Base-by-base conservation (phyloP, 2,113 vertebrate genomes). In the Numida meleagris region DNA sequence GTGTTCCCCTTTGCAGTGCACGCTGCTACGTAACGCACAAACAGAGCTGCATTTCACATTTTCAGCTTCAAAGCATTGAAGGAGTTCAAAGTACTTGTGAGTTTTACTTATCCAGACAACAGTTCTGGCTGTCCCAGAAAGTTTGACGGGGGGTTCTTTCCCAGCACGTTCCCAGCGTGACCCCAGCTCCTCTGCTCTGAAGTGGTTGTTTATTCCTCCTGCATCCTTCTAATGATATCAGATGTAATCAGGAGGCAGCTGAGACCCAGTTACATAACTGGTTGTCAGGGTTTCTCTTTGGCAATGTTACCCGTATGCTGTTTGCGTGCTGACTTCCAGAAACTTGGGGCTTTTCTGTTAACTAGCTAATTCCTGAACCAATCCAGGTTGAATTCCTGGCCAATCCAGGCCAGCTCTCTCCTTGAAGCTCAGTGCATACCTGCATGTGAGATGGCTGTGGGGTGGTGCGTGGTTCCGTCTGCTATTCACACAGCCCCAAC, bases 231-330 rank as follows among this genome's bases (percentile, higher is more conserved):
- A 92, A 80, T 79, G 92, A 72, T 78, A 83, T 0, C 40, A 93
- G 90, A 92, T 86, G 84, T 81, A 89, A 95, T 95, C 75, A 81
- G 71, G 92, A 92, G 82, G 82, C 82, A 94, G 88, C 90, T 76
- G 94, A 90, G 88, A 76, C 82, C 43, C 1, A 1, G 51, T 95
- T 96, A 82, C 80, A 43, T 94, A 96, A 95, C 67, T 76, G 51
- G 70, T 79, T 93, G 90, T 93, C 94, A 94, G 90, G 89, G 84
- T 90, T 96, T 88, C 65, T 92, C 66, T 86, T 90, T 95, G 94
- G 90, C 87, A 92, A 45, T 4, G 0, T 61, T 82, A 53, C 53
- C n/a, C 57, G 31, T 6, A 3, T 82, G 61, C n/a, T 89, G 36
- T 92, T 92, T 83, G 48, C 72, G 24, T 12, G 42, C 40, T 70